Conservation (phyloP, 2,113 vertebrate genomes). For the Myiopsitta monachus region DNA sequence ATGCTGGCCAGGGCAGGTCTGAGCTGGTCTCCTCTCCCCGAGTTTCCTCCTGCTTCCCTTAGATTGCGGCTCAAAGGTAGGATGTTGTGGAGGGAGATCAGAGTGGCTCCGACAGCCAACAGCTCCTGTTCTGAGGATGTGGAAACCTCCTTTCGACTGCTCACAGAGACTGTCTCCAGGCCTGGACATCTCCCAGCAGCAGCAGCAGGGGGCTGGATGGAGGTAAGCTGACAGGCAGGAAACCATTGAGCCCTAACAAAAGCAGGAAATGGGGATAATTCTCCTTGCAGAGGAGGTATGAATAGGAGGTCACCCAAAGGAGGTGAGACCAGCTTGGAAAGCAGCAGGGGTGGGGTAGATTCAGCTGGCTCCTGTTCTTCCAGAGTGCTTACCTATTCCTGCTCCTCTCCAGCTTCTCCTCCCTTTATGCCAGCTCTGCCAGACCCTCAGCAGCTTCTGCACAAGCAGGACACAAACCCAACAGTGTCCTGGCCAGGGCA, state of each 20-base stretch:
- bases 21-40: not conserved
- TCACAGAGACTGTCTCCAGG: not conserved
- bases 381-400: not conserved
- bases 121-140: not conserved
- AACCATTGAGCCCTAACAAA: not conserved
- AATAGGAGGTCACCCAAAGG: not conserved
- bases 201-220: not conserved
- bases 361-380: not conserved
- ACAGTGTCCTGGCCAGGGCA: not conserved
- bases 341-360: not conserved
- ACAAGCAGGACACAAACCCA: not conserved
- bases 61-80: not conserved
- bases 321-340: not conserved
- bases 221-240: not conserved
- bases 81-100: not conserved
- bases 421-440: not conserved
- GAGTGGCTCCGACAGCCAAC: accelerated
- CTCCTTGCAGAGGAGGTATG: not conserved
- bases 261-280: not conserved
- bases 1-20: not conserved
- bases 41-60: not conserved
- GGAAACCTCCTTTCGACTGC: not conserved
- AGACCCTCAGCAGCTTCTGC: not conserved
- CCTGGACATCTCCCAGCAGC: not conserved
- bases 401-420: not conserved